These are phyloP conservation scores for Acleris sparsana DNA, from an alignment of 2,888 invertebrate genomes.

Conservation along the genomic window DNA sequence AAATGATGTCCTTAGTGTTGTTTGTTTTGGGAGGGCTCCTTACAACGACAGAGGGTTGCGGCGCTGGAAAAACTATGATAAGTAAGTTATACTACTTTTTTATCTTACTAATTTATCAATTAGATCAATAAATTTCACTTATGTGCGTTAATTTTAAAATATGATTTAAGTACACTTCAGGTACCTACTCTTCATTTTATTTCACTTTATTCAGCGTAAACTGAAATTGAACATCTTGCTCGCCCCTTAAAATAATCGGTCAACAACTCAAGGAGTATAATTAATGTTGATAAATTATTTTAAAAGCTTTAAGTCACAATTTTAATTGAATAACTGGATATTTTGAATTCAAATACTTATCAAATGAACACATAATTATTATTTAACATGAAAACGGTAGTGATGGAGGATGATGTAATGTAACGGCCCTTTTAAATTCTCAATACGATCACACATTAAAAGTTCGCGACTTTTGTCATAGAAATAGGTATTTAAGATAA, in stretches of 20 bases:
- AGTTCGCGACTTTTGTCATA: slow-evolving; percentile 8
- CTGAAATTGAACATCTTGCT: too few species aligned
- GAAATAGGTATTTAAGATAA: slow-evolving; percentile 33
- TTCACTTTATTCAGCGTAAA: too few species aligned
- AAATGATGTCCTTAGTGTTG: slow-evolving; percentile 81
- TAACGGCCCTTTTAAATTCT: slow-evolving; percentile 7
- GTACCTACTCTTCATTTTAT: too few species aligned
- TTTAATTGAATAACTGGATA: slow-evolving; percentile 15
- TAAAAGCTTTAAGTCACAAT: background rate
- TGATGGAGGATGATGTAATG: slow-evolving; percentile 16
- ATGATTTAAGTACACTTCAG: too few species aligned
- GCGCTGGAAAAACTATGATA: slow-evolving; percentile 74
- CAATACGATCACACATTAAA: background rate
- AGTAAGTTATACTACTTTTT: slow-evolving; percentile 62
- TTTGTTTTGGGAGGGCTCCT: slow-evolving; percentile 76
- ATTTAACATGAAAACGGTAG: background rate
- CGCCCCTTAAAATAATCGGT: background rate
- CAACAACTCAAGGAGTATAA: background rate
- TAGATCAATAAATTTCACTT: background rate
- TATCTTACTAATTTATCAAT: slow-evolving; percentile 7
- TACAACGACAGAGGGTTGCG: slow-evolving; percentile 75
- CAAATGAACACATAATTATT: background rate
- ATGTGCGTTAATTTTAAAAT: too few species aligned
- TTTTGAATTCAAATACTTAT: slow-evolving; percentile 5
- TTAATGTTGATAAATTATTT: background rate